Evolutionary conservation across 2,888 invertebrate species (phyloP).

Genomic region (Drosophila picticornis): DNA sequence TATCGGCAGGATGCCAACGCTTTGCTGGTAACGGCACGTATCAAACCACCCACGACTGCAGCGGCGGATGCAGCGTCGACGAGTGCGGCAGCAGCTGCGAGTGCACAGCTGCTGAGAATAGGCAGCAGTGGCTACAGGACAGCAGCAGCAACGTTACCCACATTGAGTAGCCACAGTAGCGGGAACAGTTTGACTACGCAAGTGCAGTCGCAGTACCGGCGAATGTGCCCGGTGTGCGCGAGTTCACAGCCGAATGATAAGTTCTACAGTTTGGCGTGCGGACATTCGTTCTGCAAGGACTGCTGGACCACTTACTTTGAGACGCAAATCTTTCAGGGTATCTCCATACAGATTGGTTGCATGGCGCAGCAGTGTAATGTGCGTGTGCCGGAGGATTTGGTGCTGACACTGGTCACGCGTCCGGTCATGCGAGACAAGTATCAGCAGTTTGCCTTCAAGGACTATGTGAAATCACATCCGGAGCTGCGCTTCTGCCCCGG

Average conservation of each 20-base stretch:
- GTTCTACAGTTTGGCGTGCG: constrained; percentile 93
- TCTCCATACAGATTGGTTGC: constrained; percentile 95
- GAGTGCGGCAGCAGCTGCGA: constrained; percentile 51
- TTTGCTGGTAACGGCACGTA: constrained; percentile 87
- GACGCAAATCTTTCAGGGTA: constrained; percentile 95
- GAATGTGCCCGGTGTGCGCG: constrained; percentile 93
- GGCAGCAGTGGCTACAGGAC: constrained; percentile 61
- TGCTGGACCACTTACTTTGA: constrained; percentile 99
- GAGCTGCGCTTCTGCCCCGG: constrained; percentile 97
- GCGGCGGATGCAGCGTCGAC: constrained; percentile 64
- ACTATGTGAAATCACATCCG: constrained; percentile 97
- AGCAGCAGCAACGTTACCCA: constrained; percentile 29
- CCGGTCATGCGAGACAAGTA: constrained; percentile 95
- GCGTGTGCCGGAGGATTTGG: constrained; percentile 98
- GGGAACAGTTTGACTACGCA: constrained; percentile 12
- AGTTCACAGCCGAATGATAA: constrained; percentile 88
- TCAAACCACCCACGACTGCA: constrained; percentile 86
- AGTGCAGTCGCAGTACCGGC: constrained; percentile 73
- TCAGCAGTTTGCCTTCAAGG: constrained; percentile 97
- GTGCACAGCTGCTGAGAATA: constrained; percentile 55
- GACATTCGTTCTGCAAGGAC: constrained; percentile 97
- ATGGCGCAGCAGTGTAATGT: constrained; percentile 98
- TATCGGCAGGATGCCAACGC: constrained; percentile 92
- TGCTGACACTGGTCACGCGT: constrained; percentile 92
- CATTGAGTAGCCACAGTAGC: constrained; percentile 7